Conservation (phyloP, 2,888 invertebrate species). For the Nomada fabriciana region DNA sequence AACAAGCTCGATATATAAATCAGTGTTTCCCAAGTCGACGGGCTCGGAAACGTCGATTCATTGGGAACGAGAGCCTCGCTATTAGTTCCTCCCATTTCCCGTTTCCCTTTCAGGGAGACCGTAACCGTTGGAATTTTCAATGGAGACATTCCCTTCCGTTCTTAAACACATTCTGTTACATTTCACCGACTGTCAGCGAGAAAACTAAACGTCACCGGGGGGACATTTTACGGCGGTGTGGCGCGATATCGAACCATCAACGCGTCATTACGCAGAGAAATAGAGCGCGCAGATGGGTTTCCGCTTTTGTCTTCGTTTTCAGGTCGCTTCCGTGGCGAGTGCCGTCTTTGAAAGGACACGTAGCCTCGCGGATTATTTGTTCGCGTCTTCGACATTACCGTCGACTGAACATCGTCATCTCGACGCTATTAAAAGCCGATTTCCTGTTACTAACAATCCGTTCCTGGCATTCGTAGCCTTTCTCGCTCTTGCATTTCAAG, state of each 20-base stretch:
- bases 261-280: constrained; percentile 45
- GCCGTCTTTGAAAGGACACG: neutral
- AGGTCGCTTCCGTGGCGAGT: neutral
- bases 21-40: neutral
- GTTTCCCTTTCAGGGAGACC: neutral
- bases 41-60: neutral
- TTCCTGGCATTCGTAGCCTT: neutral
- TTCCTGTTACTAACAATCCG: constrained; percentile 22
- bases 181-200: constrained; percentile 6
- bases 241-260: constrained; percentile 33
- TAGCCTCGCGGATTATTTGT: constrained; percentile 36
- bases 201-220: neutral
- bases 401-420: constrained; percentile 7
- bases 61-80: neutral
- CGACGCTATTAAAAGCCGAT: constrained; percentile 26
- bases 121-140: neutral
- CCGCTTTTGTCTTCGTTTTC: constrained; percentile 40
- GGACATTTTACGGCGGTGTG: constrained; percentile 19
- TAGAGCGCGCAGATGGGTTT: constrained; percentile 42
- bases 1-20: neutral
- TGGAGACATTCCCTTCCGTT: no score
- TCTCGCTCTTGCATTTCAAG: neutral
- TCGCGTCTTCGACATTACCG: constrained; percentile 29
- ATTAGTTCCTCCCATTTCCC: neutral
- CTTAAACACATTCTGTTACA: neutral